Conservation (phyloP, 1,140 invertebrate species). For the Magallana angulata region DNA sequence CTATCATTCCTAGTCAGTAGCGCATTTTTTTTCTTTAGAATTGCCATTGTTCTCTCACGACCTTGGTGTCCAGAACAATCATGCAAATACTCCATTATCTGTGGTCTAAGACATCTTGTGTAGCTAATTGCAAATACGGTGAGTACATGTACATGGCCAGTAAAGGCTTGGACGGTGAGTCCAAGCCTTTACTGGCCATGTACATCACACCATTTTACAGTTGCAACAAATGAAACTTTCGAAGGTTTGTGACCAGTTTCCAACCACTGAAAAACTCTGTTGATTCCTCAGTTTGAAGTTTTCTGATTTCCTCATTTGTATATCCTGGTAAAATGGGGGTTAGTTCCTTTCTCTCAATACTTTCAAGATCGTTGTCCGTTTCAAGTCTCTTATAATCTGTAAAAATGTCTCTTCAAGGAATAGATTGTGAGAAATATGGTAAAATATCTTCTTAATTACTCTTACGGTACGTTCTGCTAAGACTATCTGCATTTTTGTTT, state of each 20-base stretch:
- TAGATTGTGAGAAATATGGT: not conserved
- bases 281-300: not conserved
- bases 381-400: not conserved
- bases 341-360: not conserved
- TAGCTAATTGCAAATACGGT: not conserved
- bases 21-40: conserved; percentile 11
- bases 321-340: conserved; percentile 7
- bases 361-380: not conserved
- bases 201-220: conserved; percentile 18
- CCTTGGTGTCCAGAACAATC: conserved; percentile 51
- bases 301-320: not conserved
- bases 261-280: conserved; percentile 2
- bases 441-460: not conserved
- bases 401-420: not conserved
- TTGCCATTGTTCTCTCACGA: not conserved
- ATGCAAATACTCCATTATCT: conserved; percentile 41
- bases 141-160: too few relatives aligned
- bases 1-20: conserved; percentile 49
- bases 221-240: not conserved
- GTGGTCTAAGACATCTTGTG: conserved; percentile 20
- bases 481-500: conserved; percentile 42
- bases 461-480: conserved; percentile 34
- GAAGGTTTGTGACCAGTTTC: not conserved
- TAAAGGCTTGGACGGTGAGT: not conserved
- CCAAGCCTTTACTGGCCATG: not conserved